Evolutionary conservation across 1,140 invertebrate species (phyloP), one percentile per base, ranked within the genome.

Genomic region (Psilanteris sp.): DNA sequence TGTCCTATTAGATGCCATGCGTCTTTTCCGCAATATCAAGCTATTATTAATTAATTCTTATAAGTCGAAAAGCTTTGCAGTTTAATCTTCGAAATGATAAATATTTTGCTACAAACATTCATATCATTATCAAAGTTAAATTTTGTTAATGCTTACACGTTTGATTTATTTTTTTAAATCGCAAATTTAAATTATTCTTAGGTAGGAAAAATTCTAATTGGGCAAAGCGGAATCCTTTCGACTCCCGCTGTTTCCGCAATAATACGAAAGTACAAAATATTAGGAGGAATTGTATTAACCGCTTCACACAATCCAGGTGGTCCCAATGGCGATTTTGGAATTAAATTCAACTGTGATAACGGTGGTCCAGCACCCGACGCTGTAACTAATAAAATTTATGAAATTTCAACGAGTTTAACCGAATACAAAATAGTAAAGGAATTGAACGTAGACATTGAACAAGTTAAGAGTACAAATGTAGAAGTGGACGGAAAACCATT

Each of bases 301-400:
- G 98, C 98, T 0, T 98, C 97, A 39, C 98, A 99, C 85, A 99
- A 99, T 90, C 98, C 98, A 14, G 98, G 98, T 68, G 98, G 98
- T 32, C 96, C 96, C 2, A 91, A 98, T 84, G 95, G 94, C 73
- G 98, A 99, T 89, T 99, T 99, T 89, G 98, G 98, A 26, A 99
- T 99, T 78, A 99, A 99, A 89, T 99, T 96, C 84, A 99, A 99
- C 87, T 96, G 93, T 74, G 91, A 94, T 41, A 99, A 99, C 89
- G 98, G 98, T 77, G 98, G 96, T 1, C 97, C 98, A 10, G 97
- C 98, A 5, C 97, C 97, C 0, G 97, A 98, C 87, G 87, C 88
- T 34, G 93, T 97, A 10, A 99, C 97, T 0, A 93, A 98, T 81
- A 91, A 93, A 61, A 99, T 99, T 71, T 97, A 94, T 84, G 91